A percentile compares a stretch with the other conserved stretches of the same genome.
These are phyloP conservation scores for Philhelius pedissequus DNA, from an alignment of 2,888 invertebrate genomes.

Conservation along the genomic window DNA sequence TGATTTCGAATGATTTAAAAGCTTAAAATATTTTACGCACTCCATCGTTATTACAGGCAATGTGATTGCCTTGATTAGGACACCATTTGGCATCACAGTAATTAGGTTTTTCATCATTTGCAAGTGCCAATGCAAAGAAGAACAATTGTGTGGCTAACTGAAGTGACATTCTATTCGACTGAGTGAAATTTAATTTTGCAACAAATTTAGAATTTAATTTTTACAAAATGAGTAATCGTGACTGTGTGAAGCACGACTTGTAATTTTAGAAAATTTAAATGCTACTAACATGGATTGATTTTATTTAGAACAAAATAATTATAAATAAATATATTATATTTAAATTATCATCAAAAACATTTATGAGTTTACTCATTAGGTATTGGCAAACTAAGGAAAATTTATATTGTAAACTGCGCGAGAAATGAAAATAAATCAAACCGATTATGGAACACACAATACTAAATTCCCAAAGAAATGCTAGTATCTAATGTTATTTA, in stretches of 20 bases:
- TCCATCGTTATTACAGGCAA: constrained; percentile 45
- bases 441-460: no score
- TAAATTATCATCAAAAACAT: background rate
- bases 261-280: background rate
- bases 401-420: no score
- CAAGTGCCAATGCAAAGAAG: background rate
- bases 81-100: constrained; percentile 41
- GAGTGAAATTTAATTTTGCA: background rate
- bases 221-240: background rate
- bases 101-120: background rate
- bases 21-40: background rate
- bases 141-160: background rate
- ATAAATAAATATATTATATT: background rate
- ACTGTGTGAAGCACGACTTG: background rate
- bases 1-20: background rate
- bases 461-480: no score
- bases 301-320: background rate
- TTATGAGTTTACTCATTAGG: no score
- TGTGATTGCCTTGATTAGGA: constrained; percentile 44
- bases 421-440: no score
- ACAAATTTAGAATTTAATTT: background rate
- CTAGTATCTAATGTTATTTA: no score
- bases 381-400: no score
- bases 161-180: background rate
- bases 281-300: no score